Base-by-base conservation (phyloP, 2,888 invertebrate genomes). In the Aethes cnicana region DNA sequence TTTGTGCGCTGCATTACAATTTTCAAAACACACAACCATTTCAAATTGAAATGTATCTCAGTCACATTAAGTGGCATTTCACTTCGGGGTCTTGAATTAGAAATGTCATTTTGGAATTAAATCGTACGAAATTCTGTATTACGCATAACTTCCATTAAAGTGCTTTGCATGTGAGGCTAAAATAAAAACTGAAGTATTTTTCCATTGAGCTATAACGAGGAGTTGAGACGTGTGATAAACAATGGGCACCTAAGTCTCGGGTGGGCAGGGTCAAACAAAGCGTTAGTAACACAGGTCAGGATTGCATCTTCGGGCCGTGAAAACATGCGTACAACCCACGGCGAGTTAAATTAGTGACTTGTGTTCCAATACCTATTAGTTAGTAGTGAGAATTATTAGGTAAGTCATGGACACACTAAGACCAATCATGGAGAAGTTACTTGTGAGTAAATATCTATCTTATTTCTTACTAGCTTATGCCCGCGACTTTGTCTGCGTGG, bases 1-100 rank as follows among this genome's bases (percentile, higher is more conserved):
- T 68, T 67, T 74, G 77, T 76, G 79, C 71, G 70, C 63, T 68
- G 82, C 78, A 81, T 85, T 68, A 71, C 69, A 79, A 81, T 76
- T 71, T 67, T 52, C 43, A 57, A 14, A 18, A 20, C 16, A 7
- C 28, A 12, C 33, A 61, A 58, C 46, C 37, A 37, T 3, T 16
- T 44, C 21, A 49, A 69, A 68, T 49, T 55, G 55, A 49, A 50
- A 48, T 55, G 53, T 56, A 65, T 60, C 39, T 16, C 23, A 7
- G 26, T 23, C 39, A 11, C 16, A 3, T 17, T 37, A 43, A 30
- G 30, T 9, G 3, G 6, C 12, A n/a, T 12, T 30, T 30, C 23
- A 1, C 12, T 18, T 25, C 7, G 2, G 12, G 8, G 16, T 21
- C 17, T 7, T 3, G 30, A 12, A n/a, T 14, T 9, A 28, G 6